Base-by-base conservation (phyloP, 1,140 invertebrate species). In the Lucilia sericata region DNA sequence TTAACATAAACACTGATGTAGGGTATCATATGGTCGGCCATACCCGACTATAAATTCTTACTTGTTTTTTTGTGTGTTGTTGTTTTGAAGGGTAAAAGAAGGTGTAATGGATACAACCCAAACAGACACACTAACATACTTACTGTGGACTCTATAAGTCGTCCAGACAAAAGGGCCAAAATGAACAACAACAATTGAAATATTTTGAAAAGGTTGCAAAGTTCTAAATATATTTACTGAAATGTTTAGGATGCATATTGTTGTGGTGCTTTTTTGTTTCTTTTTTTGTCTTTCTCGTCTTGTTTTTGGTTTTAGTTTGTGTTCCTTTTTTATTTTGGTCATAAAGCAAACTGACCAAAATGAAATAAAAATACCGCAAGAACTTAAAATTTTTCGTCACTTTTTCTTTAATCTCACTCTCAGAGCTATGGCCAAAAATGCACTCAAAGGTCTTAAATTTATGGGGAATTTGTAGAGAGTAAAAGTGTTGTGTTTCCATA, bases 301-400 rank as follows among this genome's bases (percentile, higher is more conserved):
- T 36, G 36, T 36, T 3, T 42, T 8, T 42, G 42, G 42, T 42
- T 10, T 42, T 10, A 10, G 42, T 42, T 42, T 7, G 42, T 42
- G 0, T 42, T 42, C 42, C 5, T 30, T 30, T 30, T 30, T 30
- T 3, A 1, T 30, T 30, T 17, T 13, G 51, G 51, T 12, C 51
- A 55, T 55, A 55, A 55, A 55, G 55, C 21, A 70, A 70, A 70
- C n/a, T 70, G 9, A 70, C 21, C 65, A 70, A 70, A 60, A 60
- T 60, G 14, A 60, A n/a, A n/a, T 60, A 60, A 60, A 70, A 70
- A 21, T 70, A 70, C 65, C 21, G 7, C 19, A 21, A 70, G 65
- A 70, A 70, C 9, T 25, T 21, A 21, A 9, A 3, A 10, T 70
- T 70, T 70, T 70, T 70, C 5, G n/a, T 70, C n/a, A 19, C n/a